These are phyloP conservation scores for Sinhomidia bicolor DNA, from an alignment of 2,888 invertebrate species.

Conservation along the genomic window DNA sequence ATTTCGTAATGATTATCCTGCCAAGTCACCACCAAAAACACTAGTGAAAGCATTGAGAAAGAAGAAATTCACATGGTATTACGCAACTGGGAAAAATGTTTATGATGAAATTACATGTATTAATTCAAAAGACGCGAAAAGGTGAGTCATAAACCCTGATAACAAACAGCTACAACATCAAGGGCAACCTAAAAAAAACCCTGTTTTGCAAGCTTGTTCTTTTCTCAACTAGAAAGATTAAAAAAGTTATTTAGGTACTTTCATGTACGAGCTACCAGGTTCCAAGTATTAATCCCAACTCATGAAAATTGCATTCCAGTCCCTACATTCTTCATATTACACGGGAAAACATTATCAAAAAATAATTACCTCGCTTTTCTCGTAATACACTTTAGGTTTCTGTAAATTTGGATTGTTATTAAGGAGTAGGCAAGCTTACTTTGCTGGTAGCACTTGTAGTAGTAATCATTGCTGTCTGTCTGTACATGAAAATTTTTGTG, in stretches of 20 bases:
- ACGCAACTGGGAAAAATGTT: neutral
- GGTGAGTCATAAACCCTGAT: too few relatives aligned
- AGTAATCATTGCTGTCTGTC: neutral
- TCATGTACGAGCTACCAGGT: neutral
- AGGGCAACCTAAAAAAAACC: too few relatives aligned
- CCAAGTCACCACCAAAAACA: neutral
- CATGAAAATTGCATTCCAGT: constrained; percentile 1
- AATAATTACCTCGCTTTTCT: neutral
- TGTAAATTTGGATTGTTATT: too few relatives aligned
- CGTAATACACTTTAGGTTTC: too few relatives aligned
- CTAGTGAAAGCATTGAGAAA: neutral
- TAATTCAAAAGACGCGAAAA: too few relatives aligned
- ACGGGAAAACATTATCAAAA: neutral
- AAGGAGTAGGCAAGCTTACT: too few relatives aligned
- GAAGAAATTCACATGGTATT: neutral
- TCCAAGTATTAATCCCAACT: neutral
- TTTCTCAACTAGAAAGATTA: too few relatives aligned
- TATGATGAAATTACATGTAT: neutral
- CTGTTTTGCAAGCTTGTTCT: too few relatives aligned
- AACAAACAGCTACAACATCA: too few relatives aligned
- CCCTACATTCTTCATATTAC: too few relatives aligned
- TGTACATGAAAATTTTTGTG: neutral
- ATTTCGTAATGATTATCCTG: neutral
- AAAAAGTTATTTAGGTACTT: too few relatives aligned
- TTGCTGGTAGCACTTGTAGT: too few relatives aligned